Conservation (phyloP, 2,888 invertebrate genomes). For the Tenthredo scrophulariae region DNA sequence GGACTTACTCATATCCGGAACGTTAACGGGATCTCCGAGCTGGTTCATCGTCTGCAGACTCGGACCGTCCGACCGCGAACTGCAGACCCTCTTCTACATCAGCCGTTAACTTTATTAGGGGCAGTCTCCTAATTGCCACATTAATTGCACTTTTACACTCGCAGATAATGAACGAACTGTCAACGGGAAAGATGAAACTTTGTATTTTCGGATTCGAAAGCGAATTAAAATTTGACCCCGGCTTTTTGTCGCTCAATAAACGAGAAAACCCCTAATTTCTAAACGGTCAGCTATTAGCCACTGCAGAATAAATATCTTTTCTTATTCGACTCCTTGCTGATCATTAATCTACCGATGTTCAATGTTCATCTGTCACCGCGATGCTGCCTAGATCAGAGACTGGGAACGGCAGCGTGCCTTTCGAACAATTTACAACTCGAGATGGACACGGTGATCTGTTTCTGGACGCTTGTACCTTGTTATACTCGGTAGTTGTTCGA, state of each 20-base stretch:
- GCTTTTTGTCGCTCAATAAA: background rate
- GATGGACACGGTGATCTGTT: constrained; percentile 55
- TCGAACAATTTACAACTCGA: constrained; percentile 52
- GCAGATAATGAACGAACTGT: background rate
- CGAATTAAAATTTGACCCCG: background rate
- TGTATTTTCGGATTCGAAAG: background rate
- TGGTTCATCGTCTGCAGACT: background rate
- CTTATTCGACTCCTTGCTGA: background rate
- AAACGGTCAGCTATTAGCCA: too few species aligned
- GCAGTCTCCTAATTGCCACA: background rate
- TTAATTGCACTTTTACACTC: background rate
- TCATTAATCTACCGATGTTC: constrained; percentile 9
- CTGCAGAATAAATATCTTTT: background rate
- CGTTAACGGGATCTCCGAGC: constrained; percentile 55
- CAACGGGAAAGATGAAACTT: background rate
- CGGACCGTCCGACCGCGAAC: background rate
- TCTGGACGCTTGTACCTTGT: constrained; percentile 46
- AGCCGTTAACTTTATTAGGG: background rate
- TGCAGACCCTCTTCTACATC: background rate
- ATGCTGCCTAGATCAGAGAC: background rate
- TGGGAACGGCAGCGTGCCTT: constrained; percentile 13
- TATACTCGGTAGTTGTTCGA: constrained; percentile 18
- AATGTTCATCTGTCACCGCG: constrained; percentile 40
- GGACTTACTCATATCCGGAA: too few species aligned
- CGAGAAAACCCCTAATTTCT: too few species aligned